Conservation (phyloP, 2,113 vertebrate species). For the Coreoperca whiteheadi region DNA sequence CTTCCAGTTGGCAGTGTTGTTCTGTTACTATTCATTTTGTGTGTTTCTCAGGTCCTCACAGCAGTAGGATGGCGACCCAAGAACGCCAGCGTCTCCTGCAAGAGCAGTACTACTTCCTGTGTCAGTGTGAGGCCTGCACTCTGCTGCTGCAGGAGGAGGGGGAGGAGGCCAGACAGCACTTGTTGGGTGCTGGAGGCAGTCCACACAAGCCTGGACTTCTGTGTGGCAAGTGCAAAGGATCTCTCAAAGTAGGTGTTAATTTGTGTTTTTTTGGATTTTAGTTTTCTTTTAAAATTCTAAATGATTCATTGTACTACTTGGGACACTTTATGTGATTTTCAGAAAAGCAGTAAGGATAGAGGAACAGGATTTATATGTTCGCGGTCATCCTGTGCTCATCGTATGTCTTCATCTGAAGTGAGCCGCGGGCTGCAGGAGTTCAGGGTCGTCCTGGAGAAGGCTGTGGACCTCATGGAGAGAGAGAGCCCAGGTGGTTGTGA, state of each 20-base stretch:
- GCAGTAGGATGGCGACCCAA: slow-evolving; percentile 83
- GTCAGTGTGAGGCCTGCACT: slow-evolving; percentile 87
- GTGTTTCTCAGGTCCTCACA: slow-evolving; percentile 88
- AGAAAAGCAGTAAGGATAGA: slow-evolving; percentile 46
- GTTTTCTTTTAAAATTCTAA: background rate
- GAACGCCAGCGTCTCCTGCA: slow-evolving; percentile 87
- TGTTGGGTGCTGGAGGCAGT: background rate
- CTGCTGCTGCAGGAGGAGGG: slow-evolving; percentile 73
- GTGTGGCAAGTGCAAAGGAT: slow-evolving; percentile 80
- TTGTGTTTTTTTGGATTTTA: background rate
- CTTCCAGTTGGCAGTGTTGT: background rate
- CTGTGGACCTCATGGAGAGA: slow-evolving; percentile 76
- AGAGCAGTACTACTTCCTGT: slow-evolving; percentile 94
- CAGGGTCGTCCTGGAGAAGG: slow-evolving; percentile 57
- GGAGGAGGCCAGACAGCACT: background rate
- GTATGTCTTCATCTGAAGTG: slow-evolving; percentile 58
- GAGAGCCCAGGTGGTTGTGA: slow-evolving; percentile 72
- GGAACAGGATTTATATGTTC: slow-evolving; percentile 64
- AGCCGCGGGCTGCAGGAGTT: slow-evolving; percentile 69
- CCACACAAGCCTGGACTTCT: slow-evolving; percentile 74
- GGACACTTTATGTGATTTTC: background rate
- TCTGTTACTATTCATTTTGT: background rate
- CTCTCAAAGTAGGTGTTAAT: slow-evolving; percentile 55
- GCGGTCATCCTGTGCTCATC: slow-evolving; percentile 58
- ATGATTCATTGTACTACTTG: background rate